Base-by-base conservation (phyloP, 2,888 invertebrate species). In the Chironomus tentans region DNA sequence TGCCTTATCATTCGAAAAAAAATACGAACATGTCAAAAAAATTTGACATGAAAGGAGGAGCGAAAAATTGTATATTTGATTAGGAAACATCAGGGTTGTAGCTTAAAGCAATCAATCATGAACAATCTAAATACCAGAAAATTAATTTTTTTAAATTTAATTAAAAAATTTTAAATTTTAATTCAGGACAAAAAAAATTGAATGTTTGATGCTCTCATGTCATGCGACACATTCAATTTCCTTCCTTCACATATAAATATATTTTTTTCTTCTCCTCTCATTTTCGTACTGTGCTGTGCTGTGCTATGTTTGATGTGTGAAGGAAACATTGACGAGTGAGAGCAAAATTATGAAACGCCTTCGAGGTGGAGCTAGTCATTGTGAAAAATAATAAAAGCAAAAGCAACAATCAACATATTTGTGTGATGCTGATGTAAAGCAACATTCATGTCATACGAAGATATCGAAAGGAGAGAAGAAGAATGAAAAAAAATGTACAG, bases 281-380 rank as follows among this genome's bases (percentile, higher is more conserved):
- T 38, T 65, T 21, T 65, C 65, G 62, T 62, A 10, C 21, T 65
- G 62, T 65, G 12, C 21, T 65, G 10, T 62, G 21, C 12, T 62
- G 62, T 50, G 13, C 50, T 50, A 5, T 50, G 56, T 56, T 56
- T 38, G 56, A 70, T 56, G 56, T 56, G 56, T 56, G 56, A 7
- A 56, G 15, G 65, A 72, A 72, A 62, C 72, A 72, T 72, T 72
- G 72, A 72, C 72, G 72, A 72, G 62, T 21, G 56, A 70, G 48
- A 50, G 48, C 24, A 71, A 48, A 70, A 72, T 72, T 72, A 62
- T 72, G 72, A 72, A 72, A 72, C 72, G 72, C 72, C 72, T 72
- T 72, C 65, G 72, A 72, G 72, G 72, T 72, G 72, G 72, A 72
- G 72, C 72, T 24, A 72, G 56, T 56, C 56, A 56, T 6, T 56